phyloP scores from a whole-genome alignment of 2,888 invertebrate species.

The Phania funesta region DNA sequence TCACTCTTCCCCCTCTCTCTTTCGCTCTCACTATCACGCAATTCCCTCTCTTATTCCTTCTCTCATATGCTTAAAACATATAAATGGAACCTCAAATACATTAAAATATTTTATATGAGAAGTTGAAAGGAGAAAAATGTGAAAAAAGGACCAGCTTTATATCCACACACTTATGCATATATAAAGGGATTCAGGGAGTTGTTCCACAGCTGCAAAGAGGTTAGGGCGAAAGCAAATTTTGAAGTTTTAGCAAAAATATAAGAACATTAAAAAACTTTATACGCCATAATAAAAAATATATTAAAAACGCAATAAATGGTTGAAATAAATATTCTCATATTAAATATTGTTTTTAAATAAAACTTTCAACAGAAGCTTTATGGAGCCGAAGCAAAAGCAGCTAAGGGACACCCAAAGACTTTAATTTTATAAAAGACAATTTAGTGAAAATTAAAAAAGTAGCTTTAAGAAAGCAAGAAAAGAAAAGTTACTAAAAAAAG shows the following conservation, averaged over 20 bases:
- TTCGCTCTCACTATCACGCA: not conserved
- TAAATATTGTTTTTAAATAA: not conserved
- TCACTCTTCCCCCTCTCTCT: not conserved
- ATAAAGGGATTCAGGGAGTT: conserved; percentile 33
- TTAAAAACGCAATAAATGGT: not conserved
- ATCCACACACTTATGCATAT: not conserved
- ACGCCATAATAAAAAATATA: not conserved
- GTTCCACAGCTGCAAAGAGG: not conserved
- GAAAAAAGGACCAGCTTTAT: conserved; percentile 19
- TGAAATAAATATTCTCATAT: not conserved
- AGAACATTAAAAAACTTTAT: not conserved
- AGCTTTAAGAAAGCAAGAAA: too few species aligned
- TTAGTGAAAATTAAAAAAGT: not conserved
- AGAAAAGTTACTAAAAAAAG: too few species aligned
- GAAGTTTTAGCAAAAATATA: not conserved
- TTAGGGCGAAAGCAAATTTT: not conserved
- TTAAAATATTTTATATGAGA: conserved; percentile 9
- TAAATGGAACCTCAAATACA: conserved; percentile 2
- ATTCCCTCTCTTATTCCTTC: not conserved
- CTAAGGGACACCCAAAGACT: not conserved
- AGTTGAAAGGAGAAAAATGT: conserved; percentile 16
- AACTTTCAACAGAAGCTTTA: not conserved
- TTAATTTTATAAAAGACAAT: not conserved
- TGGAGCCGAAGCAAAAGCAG: not conserved
- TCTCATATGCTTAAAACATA: not conserved